Evolutionary conservation across 2,113 vertebrate genomes (phyloP).

Genomic region (Recurvirostra avosetta): DNA sequence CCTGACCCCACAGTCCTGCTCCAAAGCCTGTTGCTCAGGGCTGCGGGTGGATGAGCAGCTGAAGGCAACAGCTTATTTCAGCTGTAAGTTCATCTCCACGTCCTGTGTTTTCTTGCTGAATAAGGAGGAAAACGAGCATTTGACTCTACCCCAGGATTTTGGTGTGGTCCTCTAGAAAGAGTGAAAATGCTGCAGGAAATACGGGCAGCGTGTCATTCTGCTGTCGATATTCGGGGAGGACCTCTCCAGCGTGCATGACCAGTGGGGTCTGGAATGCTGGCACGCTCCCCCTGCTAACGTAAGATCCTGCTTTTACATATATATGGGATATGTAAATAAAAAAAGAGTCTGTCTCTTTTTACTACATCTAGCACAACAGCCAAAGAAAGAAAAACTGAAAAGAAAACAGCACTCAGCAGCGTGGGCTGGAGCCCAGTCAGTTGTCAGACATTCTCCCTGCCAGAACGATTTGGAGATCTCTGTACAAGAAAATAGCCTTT

Average conservation of each 20-base stretch:
- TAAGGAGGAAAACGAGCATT: neutral
- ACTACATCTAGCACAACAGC: neutral
- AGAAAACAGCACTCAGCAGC: neutral
- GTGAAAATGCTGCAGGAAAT: neutral
- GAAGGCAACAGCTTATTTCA: neutral
- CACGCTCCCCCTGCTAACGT: neutral
- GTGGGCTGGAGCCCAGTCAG: neutral
- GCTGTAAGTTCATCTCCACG: neutral
- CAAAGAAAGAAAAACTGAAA: neutral
- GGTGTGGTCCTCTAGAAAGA: neutral
- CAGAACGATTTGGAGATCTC: constrained; percentile 7
- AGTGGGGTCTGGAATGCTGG: neutral
- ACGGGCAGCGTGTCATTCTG: neutral
- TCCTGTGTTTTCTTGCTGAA: neutral
- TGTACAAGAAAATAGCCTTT: neutral
- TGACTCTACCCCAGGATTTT: neutral
- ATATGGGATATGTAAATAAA: neutral
- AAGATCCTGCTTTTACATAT: neutral
- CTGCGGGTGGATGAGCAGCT: neutral
- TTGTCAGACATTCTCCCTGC: neutral
- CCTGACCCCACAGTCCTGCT: neutral
- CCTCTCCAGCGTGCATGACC: neutral
- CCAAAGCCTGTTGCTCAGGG: neutral
- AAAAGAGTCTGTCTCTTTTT: neutral
- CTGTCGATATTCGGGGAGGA: fast-evolving